Evolutionary conservation across 2,113 vertebrate species (phyloP).

Genomic region (Rhea americana): DNA sequence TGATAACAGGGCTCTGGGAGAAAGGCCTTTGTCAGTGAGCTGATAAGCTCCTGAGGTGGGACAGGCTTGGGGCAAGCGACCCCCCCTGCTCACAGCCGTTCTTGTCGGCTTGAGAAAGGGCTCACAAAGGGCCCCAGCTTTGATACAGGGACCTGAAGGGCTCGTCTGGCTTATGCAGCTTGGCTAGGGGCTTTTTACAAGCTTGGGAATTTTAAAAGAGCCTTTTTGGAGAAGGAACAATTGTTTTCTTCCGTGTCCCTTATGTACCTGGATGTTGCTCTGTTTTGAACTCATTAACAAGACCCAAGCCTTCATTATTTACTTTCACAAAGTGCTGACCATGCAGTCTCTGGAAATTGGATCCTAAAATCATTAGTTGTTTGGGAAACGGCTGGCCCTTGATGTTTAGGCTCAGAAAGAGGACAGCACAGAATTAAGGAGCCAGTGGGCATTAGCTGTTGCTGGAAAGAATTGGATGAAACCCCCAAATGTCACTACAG

Average conservation of each 20-base stretch:
- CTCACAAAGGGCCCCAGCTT: not conserved
- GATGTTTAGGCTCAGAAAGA: conserved; percentile 10
- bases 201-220: not conserved
- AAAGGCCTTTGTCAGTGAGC: not conserved
- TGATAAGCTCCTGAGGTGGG: not conserved
- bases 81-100: not conserved
- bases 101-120: not conserved
- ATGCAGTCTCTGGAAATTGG: not conserved
- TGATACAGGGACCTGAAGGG: not conserved
- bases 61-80: not conserved
- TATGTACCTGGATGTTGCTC: conserved; percentile 16
- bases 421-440: conserved; percentile 23
- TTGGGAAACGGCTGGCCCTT: conserved; percentile 35
- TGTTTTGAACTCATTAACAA: conserved; percentile 28
- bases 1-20: not conserved
- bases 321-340: conserved; percentile 27
- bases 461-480: conserved; percentile 57
- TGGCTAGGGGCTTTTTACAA: not conserved
- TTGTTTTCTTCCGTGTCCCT: not conserved
- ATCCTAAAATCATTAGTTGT: conserved; percentile 31
- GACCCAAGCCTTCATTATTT: conserved; percentile 28
- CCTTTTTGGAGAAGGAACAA: not conserved
- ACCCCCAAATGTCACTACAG: conserved; percentile 48
- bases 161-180: not conserved
- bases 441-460: conserved; percentile 35